Evolutionary conservation across 2,888 invertebrate species (phyloP).

Genomic region (Bombylius major): DNA sequence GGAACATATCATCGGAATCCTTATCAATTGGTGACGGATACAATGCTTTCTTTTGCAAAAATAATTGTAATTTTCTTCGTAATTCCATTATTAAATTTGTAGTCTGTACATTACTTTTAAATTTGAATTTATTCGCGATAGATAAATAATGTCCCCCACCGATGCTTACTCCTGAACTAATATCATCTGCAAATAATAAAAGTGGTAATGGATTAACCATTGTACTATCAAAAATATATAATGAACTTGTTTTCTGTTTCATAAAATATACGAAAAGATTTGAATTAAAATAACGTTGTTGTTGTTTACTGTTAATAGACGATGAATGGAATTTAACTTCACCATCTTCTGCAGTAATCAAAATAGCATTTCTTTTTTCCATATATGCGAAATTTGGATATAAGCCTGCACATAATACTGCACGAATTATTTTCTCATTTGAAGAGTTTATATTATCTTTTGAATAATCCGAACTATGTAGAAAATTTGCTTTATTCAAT

Average conservation of each 20-base stretch:
- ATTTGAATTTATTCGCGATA: constrained; percentile 26
- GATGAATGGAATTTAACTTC: constrained; percentile 60
- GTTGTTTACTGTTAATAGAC: constrained; percentile 51
- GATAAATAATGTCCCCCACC: constrained; percentile 31
- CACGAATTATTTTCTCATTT: constrained; percentile 67
- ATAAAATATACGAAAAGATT: constrained; percentile 59
- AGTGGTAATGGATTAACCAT: constrained; percentile 69
- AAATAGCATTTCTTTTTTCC: no score
- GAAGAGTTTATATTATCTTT: constrained; percentile 60
- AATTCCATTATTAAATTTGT: constrained; percentile 40
- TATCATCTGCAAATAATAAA: constrained; percentile 70
- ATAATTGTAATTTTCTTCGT: constrained; percentile 45
- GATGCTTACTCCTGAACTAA: constrained; percentile 32
- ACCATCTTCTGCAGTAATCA: constrained; percentile 45
- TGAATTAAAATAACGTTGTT: no score
- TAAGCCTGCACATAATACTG: constrained; percentile 73
- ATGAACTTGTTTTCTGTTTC: constrained; percentile 50
- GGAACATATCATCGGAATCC: constrained; percentile 43
- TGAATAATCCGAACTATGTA: constrained; percentile 40
- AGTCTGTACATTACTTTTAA: constrained; percentile 35
- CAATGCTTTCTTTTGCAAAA: constrained; percentile 55
- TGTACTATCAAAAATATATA: constrained; percentile 69
- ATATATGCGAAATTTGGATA: constrained; percentile 81
- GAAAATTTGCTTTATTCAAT: constrained; percentile 57
- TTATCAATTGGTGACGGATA: constrained; percentile 54